Evolutionary conservation across 1,140 invertebrate species (phyloP), one percentile per base, ranked within the genome.

Genomic region (Heliconius himera): DNA sequence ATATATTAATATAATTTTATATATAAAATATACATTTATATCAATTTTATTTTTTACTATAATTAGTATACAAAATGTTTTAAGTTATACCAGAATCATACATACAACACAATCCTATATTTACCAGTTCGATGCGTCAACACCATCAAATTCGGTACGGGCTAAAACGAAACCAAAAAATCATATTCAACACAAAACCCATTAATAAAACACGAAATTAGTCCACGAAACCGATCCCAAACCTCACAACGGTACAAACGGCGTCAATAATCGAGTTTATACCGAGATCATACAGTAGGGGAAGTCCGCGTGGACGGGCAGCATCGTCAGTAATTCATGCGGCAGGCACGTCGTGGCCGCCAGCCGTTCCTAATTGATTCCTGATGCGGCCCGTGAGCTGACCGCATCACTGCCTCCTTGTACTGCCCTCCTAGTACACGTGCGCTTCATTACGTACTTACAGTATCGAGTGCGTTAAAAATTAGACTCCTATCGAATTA

Each of bases 311-410:
- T 80, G 83, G 82, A 82, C 84, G 88, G 79, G 83, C 83, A 86
- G 83, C 87, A 80, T 91, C 88, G 89, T 94, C 91, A 92, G 91
- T 94, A 94, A 94, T 94, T 92, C 92, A 94, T 94, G 90, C 90
- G 90, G 90, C 87, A 90, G 88, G 88, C 90, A 89, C 91, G 87
- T 87, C 87, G 90, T 90, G 87, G 88, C 88, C 86, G 90, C 85
- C 90, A 90, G 90, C 88, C 92, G 91, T 88, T 89, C 90, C 89
- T 92, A 94, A 94, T 94, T 94, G 92, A 94, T 93, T 93, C 89
- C 91, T 94, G 91, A 93, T 91, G 90, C 88, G 88, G 90, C 83
- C 87, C 86, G 86, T 89, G 89, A 90, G 86, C 88, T 89, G 89
- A 89, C 88, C 90, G 91, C 92, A 92, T 93, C 91, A 93, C 89